Base-by-base conservation (phyloP, 2,113 vertebrate species). In the Puntigrus tetrazona region DNA sequence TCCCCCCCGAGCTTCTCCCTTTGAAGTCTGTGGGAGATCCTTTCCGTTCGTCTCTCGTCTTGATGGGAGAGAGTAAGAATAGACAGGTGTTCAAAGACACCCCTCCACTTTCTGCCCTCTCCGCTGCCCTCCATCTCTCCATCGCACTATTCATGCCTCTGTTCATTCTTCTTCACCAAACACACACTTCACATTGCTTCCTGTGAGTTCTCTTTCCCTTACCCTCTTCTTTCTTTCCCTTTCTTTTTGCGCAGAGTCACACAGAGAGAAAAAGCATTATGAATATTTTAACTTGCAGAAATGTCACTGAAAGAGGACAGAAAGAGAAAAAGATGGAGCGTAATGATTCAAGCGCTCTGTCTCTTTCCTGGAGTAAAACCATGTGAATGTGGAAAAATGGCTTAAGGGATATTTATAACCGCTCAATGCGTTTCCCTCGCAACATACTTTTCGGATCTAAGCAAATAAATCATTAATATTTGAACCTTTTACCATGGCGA, bases 391-490 rank as follows among this genome's bases (percentile, higher is more conserved):
- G 74, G 47, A 27, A 77, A 29, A 43, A 81, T 67, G 38, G 38
- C 29, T 47, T 36, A 3, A 22, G 59, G 65, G 18, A 70, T 70
- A 70, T 82, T 79, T 83, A 86, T 83, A 83, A 83, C 57, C 29
- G 0, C n/a, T 70, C 81, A 57, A 73, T 83, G 77, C 50, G 11
- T 69, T 36, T 72, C 59, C 31, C 41, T 80, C 20, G 9, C 31
- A 63, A 84, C 72, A 87, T 57, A 82, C 86, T 84, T 87, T 85
- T 83, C 34, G 41, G 86, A 75, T 84, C 74, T n/a, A 78, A 79
- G 65, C 82, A 87, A 89, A 86, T 87, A 85, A 89, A 87, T 78
- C 65, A 86, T 89, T 86, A 86, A 87, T 87, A 86, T 86, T 86
- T 81, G 43, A 89, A 77, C 61, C 80, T 77, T 87, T 87, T 85